A percentile compares a stretch with the other conserved stretches of the same genome.
Evolutionary conservation across 2,113 vertebrate species (phyloP).

Genomic region (Numida meleagris): DNA sequence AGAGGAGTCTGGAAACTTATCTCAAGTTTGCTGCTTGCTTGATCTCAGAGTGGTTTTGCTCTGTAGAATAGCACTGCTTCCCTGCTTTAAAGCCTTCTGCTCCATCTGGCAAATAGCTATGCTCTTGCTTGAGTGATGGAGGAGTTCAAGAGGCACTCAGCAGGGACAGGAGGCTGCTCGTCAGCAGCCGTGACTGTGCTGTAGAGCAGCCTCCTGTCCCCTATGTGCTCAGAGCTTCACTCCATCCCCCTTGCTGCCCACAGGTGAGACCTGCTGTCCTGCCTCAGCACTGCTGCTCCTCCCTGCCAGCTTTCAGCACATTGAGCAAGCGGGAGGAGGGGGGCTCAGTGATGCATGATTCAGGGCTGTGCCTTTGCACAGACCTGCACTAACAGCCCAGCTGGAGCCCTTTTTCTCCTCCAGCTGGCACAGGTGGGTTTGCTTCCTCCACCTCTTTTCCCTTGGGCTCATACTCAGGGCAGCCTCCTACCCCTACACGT

Average conservation of each 20-base stretch:
- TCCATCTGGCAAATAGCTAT: conserved; percentile 36
- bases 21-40: conserved; percentile 20
- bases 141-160: background rate
- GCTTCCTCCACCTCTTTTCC: background rate
- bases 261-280: background rate
- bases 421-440: background rate
- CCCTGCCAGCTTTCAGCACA: background rate
- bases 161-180: background rate
- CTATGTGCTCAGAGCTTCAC: background rate
- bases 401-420: background rate
- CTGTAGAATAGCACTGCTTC: background rate
- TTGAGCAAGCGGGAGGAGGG: background rate
- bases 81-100: background rate
- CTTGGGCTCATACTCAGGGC: accelerated
- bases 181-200: accelerated
- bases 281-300: background rate
- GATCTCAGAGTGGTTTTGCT: conserved; percentile 1
- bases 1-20: conserved; percentile 9
- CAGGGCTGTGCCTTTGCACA: background rate
- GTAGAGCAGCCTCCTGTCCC: background rate
- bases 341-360: background rate
- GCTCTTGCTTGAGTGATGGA: background rate
- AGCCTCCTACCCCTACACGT: background rate
- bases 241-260: background rate
- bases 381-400: background rate